Percentiles rank a stretch among this genome's conserved stretches.
Conservation (phyloP, 2,888 invertebrate genomes). For the Drymonia ruficornis region DNA sequence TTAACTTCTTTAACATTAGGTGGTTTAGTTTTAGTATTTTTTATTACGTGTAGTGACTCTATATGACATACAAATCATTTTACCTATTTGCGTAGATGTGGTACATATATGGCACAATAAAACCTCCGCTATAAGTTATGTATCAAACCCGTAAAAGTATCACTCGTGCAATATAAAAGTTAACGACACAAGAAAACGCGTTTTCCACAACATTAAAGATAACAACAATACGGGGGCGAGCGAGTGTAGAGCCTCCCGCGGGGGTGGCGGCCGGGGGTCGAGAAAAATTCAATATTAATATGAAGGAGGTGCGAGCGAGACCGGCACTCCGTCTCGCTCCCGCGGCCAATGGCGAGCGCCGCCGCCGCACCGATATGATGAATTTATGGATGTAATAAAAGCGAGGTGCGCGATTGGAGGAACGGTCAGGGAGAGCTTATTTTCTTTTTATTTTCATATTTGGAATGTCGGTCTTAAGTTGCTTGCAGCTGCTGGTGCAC, state of each 20-base stretch:
- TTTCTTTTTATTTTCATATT: slow-evolving; percentile 85
- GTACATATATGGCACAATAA: slow-evolving; percentile 24
- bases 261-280: slow-evolving; percentile 83
- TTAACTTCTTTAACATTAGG: too few relatives aligned
- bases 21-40: too few relatives aligned
- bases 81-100: too few relatives aligned
- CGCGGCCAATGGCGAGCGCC: slow-evolving; percentile 84
- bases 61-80: too few relatives aligned
- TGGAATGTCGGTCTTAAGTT: slow-evolving; percentile 76
- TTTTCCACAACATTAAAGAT: slow-evolving; percentile 86
- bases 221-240: slow-evolving; percentile 85
- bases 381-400: slow-evolving; percentile 94
- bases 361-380: slow-evolving; percentile 87
- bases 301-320: slow-evolving; percentile 88
- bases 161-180: slow-evolving; percentile 85
- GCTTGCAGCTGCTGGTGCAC: slow-evolving; percentile 55
- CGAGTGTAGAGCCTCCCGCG: slow-evolving; percentile 83
- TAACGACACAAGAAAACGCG: slow-evolving; percentile 86
- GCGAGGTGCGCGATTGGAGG: slow-evolving; percentile 88
- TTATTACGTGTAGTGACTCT: too few relatives aligned
- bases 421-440: slow-evolving; percentile 81
- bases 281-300: slow-evolving; percentile 93
- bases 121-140: slow-evolving; percentile 71
- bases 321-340: slow-evolving; percentile 75
- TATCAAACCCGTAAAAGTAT: slow-evolving; percentile 83